Evolutionary conservation across 2,797 vertebrate species (phyloP), one percentile per base, ranked within the genome.

Genomic region (Sebastes ruberrimus): DNA sequence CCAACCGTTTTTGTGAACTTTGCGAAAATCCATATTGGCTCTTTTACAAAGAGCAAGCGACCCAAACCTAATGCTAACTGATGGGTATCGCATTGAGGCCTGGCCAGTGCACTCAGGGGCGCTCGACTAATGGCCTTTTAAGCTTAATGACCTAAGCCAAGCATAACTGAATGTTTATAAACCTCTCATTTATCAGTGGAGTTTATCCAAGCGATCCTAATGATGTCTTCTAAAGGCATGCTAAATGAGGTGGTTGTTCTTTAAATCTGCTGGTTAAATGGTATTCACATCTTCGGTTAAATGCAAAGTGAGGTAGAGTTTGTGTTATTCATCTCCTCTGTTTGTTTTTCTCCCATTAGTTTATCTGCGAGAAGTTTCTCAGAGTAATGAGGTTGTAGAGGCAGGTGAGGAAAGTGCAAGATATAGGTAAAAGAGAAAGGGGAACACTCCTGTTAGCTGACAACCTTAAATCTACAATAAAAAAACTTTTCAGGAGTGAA

Each of bases 81-180:
- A 89, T 85, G 84, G 84, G 83, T 56, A 67, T 75, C 73, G 5
- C 64, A 79, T 49, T 75, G 70, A 76, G 22, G 70, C 68, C 82
- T 61, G 35, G 69, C 65, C 74, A 78, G 46, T 68, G 59, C 78
- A 87, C 83, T 85, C 71, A 71, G 57, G 82, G 80, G 71, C 64
- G 81, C 76, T 78, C 49, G 23, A 78, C 85, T 91, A 92, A 91
- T 92, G 92, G 89, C 82, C 87, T 87, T 93, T 91, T 89, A 92
- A 91, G 84, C 81, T 81, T 90, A 89, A 92, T 90, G 89, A 89
- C 80, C 76, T 73, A 49, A 88, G 78, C 74, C 81, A 71, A 84
- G 88, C 82, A 89, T 78, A 84, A 90, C 90, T 80, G 78, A 83
- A 81, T 89, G 83, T 91, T 89, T 88, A 90, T 88, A 82, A 92